These are phyloP conservation scores for Centropristis striata DNA, from an alignment of 2,113 vertebrate genomes.

Conservation along the genomic window DNA sequence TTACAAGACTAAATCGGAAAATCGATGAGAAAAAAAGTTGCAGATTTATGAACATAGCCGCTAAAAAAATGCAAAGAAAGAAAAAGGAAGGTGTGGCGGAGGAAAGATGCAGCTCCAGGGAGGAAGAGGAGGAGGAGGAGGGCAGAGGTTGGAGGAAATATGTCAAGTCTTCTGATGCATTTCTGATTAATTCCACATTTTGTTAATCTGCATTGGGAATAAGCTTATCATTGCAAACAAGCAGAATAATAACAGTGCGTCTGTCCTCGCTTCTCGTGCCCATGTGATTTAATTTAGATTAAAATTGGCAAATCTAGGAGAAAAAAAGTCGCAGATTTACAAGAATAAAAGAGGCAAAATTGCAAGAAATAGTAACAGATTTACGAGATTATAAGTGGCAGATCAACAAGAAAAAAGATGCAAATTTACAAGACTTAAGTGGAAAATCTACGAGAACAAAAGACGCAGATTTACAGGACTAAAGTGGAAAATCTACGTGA, in stretches of 20 bases:
- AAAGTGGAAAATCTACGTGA: too few relatives aligned
- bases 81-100: conserved; percentile 8
- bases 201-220: conserved; percentile 50
- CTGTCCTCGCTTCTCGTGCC: neutral
- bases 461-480: too few relatives aligned
- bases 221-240: conserved; percentile 37
- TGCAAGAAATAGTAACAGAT: too few relatives aligned
- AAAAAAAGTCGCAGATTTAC: too few relatives aligned
- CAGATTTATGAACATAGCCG: too few relatives aligned
- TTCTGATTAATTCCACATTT: neutral
- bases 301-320: too few relatives aligned
- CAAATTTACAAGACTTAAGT: too few relatives aligned
- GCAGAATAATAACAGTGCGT: conserved; percentile 3
- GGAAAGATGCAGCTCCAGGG: conserved; percentile 19
- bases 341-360: too few relatives aligned
- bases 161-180: conserved; percentile 1
- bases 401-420: neutral
- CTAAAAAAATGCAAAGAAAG: conserved; percentile 20
- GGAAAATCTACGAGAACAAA: too few relatives aligned
- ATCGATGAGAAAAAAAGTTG: too few relatives aligned
- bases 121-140: conserved; percentile 2
- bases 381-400: too few relatives aligned
- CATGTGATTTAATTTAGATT: neutral
- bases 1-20: too few relatives aligned
- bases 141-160: conserved; percentile 1